Conservation (phyloP, 2,797 vertebrate genomes). For the Tachyglossus aculeatus region DNA sequence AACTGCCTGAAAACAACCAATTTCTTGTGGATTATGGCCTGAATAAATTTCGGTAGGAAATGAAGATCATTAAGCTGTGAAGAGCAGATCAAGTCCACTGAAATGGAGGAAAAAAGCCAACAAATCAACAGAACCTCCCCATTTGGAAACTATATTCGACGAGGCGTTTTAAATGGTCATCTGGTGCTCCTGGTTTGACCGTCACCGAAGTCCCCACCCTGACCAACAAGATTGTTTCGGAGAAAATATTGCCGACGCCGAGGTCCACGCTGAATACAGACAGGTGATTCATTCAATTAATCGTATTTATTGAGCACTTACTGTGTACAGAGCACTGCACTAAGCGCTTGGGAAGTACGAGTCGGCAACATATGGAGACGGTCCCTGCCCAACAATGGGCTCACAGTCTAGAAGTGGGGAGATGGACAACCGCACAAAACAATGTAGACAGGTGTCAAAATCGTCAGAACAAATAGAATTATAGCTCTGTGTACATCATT, state of each 20-base stretch:
- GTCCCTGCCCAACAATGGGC: no score
- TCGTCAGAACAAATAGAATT: no score
- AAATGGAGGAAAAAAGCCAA: conserved; percentile 34
- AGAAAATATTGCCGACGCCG: neutral
- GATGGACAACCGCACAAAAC: no score
- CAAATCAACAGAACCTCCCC: conserved; percentile 24
- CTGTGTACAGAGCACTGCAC: no score
- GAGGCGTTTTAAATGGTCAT: neutral
- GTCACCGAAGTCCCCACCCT: neutral
- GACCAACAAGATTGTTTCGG: neutral
- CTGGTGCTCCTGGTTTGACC: neutral
- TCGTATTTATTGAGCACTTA: no score
- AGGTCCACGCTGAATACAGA: no score
- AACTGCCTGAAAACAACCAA: conserved; percentile 78
- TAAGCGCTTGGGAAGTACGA: no score
- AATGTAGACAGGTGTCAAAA: no score
- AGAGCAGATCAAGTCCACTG: conserved; percentile 54
- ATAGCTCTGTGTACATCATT: no score
- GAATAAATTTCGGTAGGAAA: conserved; percentile 73
- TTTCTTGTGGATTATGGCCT: conserved; percentile 76
- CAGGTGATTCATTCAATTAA: no score
- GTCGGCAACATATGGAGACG: no score
- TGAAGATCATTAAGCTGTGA: conserved; percentile 63
- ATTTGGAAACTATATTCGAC: neutral
- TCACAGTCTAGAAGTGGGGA: no score